A percentile compares a stretch with the other conserved stretches of the same genome.
Evolutionary conservation across 2,113 vertebrate species (phyloP).

Genomic region (Sciurus niger): DNA sequence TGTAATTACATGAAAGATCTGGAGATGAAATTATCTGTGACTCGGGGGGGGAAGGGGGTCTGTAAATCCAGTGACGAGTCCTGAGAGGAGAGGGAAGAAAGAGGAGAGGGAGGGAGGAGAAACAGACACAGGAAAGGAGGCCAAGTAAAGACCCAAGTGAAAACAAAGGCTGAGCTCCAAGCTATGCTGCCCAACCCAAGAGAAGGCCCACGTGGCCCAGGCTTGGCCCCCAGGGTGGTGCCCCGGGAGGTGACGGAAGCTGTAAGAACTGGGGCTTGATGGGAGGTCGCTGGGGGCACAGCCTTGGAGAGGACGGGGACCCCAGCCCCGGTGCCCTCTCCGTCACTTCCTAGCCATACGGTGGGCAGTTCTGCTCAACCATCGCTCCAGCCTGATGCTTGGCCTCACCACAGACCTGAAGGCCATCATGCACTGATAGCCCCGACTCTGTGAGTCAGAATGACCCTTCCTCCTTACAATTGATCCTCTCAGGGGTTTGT

Average conservation of each 20-base stretch:
- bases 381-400: not conserved
- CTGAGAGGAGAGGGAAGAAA: not conserved
- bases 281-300: not conserved
- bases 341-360: not conserved
- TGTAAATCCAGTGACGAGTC: not conserved
- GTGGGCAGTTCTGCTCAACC: not conserved
- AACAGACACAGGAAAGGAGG: fast-evolving
- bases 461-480: not conserved
- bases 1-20: not conserved
- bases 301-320: not conserved
- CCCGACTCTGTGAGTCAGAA: not conserved
- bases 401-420: not conserved
- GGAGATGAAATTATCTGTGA: not conserved
- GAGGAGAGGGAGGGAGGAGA: fast-evolving
- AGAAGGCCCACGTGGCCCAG: not conserved
- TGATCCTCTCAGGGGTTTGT: not conserved
- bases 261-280: not conserved
- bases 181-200: not conserved
- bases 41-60: not conserved
- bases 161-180: not conserved
- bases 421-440: too few relatives aligned
- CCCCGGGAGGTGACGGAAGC: too few relatives aligned
- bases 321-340: too few relatives aligned
- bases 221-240: not conserved
- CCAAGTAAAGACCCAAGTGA: fast-evolving